A percentile compares a stretch with the other conserved stretches of the same genome.
Evolutionary conservation across 2,113 vertebrate genomes (phyloP).

Genomic region (Chionis minor): DNA sequence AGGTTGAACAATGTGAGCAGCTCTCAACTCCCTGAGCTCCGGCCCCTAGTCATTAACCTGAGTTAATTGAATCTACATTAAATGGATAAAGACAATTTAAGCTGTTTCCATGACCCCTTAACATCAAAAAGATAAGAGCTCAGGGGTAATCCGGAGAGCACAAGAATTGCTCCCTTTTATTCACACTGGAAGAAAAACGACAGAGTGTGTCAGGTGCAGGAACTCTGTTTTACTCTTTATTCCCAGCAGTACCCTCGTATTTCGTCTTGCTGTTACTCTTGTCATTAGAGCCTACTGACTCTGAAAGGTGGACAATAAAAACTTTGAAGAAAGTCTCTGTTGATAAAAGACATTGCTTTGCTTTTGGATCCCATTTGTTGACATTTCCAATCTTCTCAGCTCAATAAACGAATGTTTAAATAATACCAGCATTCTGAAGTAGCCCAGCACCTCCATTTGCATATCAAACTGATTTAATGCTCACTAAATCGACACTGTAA

Average conservation of each 20-base stretch:
- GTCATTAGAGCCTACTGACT: background rate
- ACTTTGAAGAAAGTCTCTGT: background rate
- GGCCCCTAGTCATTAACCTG: background rate
- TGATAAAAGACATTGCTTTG: background rate
- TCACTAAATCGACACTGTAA: background rate
- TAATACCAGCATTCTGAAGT: background rate
- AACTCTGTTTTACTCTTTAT: background rate
- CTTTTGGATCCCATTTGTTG: background rate
- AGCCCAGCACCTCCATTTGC: background rate
- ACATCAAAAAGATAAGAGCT: background rate
- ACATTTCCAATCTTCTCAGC: background rate
- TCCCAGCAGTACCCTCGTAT: background rate
- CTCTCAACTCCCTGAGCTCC: background rate
- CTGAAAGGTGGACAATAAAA: background rate
- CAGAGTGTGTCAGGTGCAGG: background rate
- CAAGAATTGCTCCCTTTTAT: background rate
- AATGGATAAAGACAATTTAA: conserved; percentile 1
- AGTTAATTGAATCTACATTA: conserved; percentile 25
- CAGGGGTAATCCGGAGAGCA: background rate
- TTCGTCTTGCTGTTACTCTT: background rate
- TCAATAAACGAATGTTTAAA: conserved; percentile 27
- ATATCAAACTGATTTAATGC: conserved; percentile 20
- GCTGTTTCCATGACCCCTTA: background rate
- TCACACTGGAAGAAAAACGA: background rate
- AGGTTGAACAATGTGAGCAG: background rate